Conservation (phyloP, 2,113 vertebrate genomes). For the Ia io region DNA sequence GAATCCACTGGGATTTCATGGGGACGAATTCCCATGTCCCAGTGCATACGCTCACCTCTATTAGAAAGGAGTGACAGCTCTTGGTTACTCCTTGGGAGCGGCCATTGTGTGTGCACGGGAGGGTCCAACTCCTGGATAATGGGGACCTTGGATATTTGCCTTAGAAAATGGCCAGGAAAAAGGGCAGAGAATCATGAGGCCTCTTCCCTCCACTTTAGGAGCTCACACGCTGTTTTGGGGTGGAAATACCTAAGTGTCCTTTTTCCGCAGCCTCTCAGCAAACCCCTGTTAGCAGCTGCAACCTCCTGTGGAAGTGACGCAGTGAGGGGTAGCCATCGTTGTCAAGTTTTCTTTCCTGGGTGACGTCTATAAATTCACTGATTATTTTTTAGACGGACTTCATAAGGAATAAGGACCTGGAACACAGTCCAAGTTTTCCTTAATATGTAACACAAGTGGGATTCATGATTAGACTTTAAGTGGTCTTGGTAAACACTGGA, state of each 20-base stretch:
- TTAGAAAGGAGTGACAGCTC: background rate
- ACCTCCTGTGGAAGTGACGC: background rate
- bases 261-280: background rate
- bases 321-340: background rate
- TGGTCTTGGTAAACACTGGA: background rate
- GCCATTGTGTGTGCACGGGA: background rate
- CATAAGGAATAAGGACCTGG: background rate
- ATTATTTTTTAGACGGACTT: background rate
- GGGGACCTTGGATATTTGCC: background rate
- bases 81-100: background rate
- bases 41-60: background rate
- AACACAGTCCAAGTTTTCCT: background rate
- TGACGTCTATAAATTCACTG: background rate
- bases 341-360: background rate
- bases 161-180: background rate
- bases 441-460: background rate
- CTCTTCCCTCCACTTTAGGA: background rate
- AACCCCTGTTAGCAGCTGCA: background rate
- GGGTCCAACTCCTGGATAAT: background rate
- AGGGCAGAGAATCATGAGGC: background rate
- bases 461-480: slow-evolving; percentile 16
- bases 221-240: background rate
- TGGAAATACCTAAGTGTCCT: background rate
- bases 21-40: background rate
- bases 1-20: background rate